Conservation (phyloP, 2,797 vertebrate genomes). For the Chrosomus eos region DNA sequence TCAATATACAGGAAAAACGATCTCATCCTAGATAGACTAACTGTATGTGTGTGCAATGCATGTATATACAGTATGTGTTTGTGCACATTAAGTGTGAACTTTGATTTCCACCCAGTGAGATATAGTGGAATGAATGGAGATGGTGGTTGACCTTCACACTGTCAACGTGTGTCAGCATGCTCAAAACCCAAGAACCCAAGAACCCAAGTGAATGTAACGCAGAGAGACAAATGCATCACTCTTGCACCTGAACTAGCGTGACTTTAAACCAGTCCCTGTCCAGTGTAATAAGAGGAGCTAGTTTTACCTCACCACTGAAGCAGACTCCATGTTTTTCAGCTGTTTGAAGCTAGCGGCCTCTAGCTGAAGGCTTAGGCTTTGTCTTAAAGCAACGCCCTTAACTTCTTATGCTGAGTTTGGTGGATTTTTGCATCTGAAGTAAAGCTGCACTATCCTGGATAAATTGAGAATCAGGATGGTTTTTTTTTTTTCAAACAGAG, state of each 20-base stretch:
- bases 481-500: no score
- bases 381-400: not conserved
- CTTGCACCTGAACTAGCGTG: slow-evolving; percentile 59
- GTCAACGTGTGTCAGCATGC: slow-evolving; percentile 58
- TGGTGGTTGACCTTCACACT: slow-evolving; percentile 54
- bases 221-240: slow-evolving; percentile 65
- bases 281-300: slow-evolving; percentile 48
- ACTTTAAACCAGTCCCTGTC: slow-evolving; percentile 67
- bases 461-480: no score
- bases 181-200: slow-evolving; percentile 53
- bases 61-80: not conserved
- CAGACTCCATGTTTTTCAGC: not conserved
- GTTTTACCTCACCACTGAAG: slow-evolving; percentile 45
- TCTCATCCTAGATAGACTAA: not conserved
- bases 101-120: slow-evolving; percentile 71
- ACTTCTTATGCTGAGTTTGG: not conserved
- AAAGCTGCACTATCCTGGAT: no score
- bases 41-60: slow-evolving; percentile 2
- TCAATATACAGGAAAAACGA: not conserved
- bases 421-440: not conserved
- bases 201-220: slow-evolving; percentile 63
- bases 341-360: slow-evolving; percentile 13
- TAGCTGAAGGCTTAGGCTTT: not conserved
- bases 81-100: not conserved
- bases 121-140: slow-evolving; percentile 43